Percentiles rank a stretch among this genome's conserved stretches.
Conservation (phyloP, 2,797 vertebrate genomes). For the Manis javanica region DNA sequence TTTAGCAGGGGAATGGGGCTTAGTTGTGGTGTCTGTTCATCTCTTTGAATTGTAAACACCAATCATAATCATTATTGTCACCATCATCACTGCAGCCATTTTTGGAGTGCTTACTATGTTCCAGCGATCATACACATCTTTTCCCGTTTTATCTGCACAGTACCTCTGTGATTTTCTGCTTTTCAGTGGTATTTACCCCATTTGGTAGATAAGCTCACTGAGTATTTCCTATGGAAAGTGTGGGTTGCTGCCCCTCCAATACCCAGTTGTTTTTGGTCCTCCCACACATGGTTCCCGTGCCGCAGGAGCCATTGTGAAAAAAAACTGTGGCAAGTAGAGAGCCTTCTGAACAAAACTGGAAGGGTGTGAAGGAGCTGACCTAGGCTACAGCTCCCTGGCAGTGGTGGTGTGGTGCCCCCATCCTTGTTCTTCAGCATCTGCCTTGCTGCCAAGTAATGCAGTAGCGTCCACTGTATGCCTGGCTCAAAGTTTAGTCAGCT, state of each 20-base stretch:
- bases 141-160: background rate
- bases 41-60: background rate
- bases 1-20: background rate
- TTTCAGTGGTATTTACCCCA: background rate
- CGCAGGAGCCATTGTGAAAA: background rate
- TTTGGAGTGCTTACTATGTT: background rate
- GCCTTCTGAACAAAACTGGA: background rate
- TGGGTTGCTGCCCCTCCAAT: background rate
- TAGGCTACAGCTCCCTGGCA: background rate
- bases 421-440: background rate
- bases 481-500: background rate
- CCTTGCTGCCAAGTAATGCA: background rate
- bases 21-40: background rate
- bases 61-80: background rate
- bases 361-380: background rate
- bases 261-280: background rate
- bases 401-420: background rate
- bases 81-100: background rate
- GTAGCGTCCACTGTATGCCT: background rate
- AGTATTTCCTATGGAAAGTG: background rate
- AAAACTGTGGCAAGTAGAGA: background rate
- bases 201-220: background rate
- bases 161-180: background rate
- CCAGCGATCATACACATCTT: background rate
- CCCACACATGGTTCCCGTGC: background rate